phyloP scores from a whole-genome alignment of 1,140 invertebrate species.

The Atta texana region DNA sequence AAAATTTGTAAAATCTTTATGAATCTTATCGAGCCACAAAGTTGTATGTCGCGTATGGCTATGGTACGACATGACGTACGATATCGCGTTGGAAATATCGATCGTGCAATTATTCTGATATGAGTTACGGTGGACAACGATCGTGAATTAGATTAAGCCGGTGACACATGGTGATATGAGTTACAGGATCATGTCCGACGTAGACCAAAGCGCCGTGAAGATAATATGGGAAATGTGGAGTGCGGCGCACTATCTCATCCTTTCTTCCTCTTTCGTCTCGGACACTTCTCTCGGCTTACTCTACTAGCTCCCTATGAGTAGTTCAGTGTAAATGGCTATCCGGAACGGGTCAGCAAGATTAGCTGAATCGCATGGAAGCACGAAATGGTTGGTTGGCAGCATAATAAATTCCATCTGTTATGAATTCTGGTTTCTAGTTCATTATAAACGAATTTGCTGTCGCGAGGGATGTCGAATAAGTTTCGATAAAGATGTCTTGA shows the following conservation, averaged over 20 bases:
- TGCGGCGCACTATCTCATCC: constrained; percentile 56
- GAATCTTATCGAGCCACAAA: constrained; percentile 1
- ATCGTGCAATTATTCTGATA: constrained; percentile 82
- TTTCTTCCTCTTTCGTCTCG: constrained; percentile 40
- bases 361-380: constrained; percentile 68
- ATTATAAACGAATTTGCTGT: constrained; percentile 63
- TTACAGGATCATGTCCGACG: constrained; percentile 76
- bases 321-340: constrained; percentile 55
- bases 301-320: neutral
- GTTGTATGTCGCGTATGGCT: constrained; percentile 29
- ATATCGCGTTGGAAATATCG: constrained; percentile 77
- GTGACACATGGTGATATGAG: constrained; percentile 84
- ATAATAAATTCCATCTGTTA: constrained; percentile 61
- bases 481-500: constrained; percentile 29
- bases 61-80: constrained; percentile 56
- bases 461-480: constrained; percentile 40
- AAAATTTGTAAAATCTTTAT: constrained; percentile 20
- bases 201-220: constrained; percentile 65
- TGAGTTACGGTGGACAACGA: constrained; percentile 82
- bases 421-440: constrained; percentile 59
- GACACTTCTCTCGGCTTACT: constrained; percentile 8
- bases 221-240: constrained; percentile 74
- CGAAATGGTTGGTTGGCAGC: constrained; percentile 60
- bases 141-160: constrained; percentile 84
- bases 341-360: constrained; percentile 66